A percentile compares a stretch with the other conserved stretches of the same genome.
These are phyloP conservation scores for Esperia sulphurella DNA, from an alignment of 2,888 invertebrate species.

Conservation along the genomic window DNA sequence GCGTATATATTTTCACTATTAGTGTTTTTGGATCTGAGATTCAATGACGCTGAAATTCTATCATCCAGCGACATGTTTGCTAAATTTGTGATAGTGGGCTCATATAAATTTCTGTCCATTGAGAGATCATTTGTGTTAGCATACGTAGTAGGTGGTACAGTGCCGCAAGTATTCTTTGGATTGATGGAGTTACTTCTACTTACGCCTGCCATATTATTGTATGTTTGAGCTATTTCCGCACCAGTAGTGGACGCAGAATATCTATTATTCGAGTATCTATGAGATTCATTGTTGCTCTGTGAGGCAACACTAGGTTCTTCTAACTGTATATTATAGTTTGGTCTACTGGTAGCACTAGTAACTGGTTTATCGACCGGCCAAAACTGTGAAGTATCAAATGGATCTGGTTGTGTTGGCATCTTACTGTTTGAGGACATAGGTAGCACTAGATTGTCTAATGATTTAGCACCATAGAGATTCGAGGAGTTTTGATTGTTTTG, in stretches of 20 bases:
- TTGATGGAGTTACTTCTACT: constrained; percentile 32
- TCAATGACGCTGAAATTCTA: constrained; percentile 69
- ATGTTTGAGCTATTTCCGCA: constrained; percentile 26
- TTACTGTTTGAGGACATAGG: constrained; percentile 23
- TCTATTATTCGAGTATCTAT: constrained; percentile 38
- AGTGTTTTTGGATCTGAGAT: constrained; percentile 64
- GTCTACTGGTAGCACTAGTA: constrained; percentile 23
- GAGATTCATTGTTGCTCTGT: constrained; percentile 46
- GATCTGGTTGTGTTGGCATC: constrained; percentile 37
- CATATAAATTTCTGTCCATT: constrained; percentile 34
- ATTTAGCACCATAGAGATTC: constrained; percentile 61
- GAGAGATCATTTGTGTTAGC: constrained; percentile 32
- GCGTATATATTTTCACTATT: constrained; percentile 56
- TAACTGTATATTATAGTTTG: constrained; percentile 32
- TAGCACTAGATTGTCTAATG: constrained; percentile 50
- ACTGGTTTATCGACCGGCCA: constrained; percentile 58
- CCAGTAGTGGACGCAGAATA: constrained; percentile 25
- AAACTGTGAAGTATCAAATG: constrained; percentile 58
- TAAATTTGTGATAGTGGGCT: constrained; percentile 32
- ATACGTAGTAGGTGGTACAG: constrained; percentile 31
- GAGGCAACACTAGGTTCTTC: constrained; percentile 22
- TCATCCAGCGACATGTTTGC: constrained; percentile 68
- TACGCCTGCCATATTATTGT: constrained; percentile 41
- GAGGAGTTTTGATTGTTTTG: constrained; percentile 32
- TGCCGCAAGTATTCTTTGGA: constrained; percentile 27